phyloP scores from a whole-genome alignment of 2,888 invertebrate genomes.

The Microchrysa polita region DNA sequence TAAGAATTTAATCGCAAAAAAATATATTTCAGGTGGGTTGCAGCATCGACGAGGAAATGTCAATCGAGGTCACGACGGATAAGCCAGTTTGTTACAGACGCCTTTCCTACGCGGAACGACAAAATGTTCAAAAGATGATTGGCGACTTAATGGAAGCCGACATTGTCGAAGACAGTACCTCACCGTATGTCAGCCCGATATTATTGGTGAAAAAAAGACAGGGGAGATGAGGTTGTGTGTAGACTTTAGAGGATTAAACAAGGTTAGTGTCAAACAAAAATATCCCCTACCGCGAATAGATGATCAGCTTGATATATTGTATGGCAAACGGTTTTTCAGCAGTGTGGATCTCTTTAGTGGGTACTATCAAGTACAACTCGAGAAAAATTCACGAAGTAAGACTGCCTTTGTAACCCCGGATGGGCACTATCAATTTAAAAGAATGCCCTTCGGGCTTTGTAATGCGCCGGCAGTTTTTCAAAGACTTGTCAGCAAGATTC shows the following conservation, averaged over 20 bases:
- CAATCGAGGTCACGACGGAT: no score
- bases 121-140: neutral
- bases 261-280: slow-evolving; percentile 51
- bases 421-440: slow-evolving; percentile 55
- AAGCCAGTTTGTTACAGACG: no score
- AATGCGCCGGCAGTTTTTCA: slow-evolving; percentile 55
- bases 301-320: slow-evolving; percentile 37
- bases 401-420: slow-evolving; percentile 55
- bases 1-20: no score
- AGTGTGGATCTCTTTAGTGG: slow-evolving; percentile 45
- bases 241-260: slow-evolving; percentile 55
- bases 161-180: neutral
- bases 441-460: slow-evolving; percentile 55
- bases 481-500: no score
- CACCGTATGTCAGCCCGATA: neutral
- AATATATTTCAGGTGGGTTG: no score
- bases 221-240: slow-evolving; percentile 51
- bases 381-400: slow-evolving; percentile 41
- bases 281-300: slow-evolving; percentile 50
- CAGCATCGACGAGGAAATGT: no score
- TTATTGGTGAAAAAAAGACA: neutral
- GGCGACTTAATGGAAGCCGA: neutral
- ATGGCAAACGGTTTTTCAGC: slow-evolving; percentile 41
- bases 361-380: slow-evolving; percentile 44
- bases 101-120: no score